Base-by-base conservation (phyloP, 2,113 vertebrate species). In the Colinus virginianus region DNA sequence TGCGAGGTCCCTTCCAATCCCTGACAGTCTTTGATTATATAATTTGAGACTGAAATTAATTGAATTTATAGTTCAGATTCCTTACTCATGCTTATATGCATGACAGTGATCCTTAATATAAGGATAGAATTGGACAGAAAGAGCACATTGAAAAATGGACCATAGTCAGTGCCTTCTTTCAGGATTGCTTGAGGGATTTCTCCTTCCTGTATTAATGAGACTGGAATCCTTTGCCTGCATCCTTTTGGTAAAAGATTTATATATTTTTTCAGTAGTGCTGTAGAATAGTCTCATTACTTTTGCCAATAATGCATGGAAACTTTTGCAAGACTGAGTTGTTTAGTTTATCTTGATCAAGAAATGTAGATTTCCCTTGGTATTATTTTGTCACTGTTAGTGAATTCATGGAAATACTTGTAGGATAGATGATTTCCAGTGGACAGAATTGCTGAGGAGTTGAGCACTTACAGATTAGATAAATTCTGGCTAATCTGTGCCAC, bases 201-300 rank as follows among this genome's bases (percentile, higher is more conserved):
- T 69, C 30, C 17, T 76, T 66, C 34, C 55, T 69, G 14, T 58
- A 26, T 34, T 49, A 69, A 72, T 66, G 63, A 87, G 61, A 13
- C 18, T 22, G 28, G 32, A 88, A 46, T 16, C 61, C 16, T n/a
- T 40, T 25, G 28, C 51, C 51, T 53, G 63, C 45, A 23, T 28
- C 49, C 53, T 40, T 79, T 26, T 23, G 45, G 7, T 30, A 15
- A 0, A 4, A 36, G n/a, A 46, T 69, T 45, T 53, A 38, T 0
- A 5, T 7, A 9, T 62, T 40, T 40, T 76, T 61, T 38, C 49
- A 26, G 8, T 49, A 79, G 40, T 32, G 58, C 48, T 64, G 6
- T 68, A 58, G 62, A 55, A 53, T 42, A 13, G 10, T 18, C 3
- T 61, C 1, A 0, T 89, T 93, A 38, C 32, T 69, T 94, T 82